A percentile compares a stretch with the other conserved stretches of the same genome.
Conservation (phyloP, 1,140 invertebrate species). For the Papilio dardanus region DNA sequence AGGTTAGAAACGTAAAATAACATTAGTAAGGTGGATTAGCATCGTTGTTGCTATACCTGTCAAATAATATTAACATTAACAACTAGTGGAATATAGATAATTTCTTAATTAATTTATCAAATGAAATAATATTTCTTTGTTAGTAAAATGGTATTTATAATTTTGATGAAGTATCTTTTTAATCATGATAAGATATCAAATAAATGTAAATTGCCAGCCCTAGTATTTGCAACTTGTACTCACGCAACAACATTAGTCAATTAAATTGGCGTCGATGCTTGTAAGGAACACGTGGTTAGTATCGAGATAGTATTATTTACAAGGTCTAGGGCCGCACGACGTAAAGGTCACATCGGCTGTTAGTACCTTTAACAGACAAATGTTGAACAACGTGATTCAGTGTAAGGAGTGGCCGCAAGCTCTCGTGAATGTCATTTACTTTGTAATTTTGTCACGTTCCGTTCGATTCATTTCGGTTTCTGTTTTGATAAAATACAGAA, state of each 20-base stretch:
- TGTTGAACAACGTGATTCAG: constrained; percentile 31
- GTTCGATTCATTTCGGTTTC: constrained; percentile 19
- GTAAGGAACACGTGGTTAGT: constrained; percentile 32
- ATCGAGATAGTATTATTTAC: constrained; percentile 26
- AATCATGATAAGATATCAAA: background rate
- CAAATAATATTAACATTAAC: background rate
- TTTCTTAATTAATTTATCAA: background rate
- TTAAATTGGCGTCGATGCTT: constrained; percentile 30
- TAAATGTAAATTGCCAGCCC: background rate
- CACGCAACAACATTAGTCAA: constrained; percentile 26
- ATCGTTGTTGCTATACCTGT: background rate
- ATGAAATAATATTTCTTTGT: background rate
- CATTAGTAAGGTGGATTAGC: background rate
- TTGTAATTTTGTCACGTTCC: constrained; percentile 31
- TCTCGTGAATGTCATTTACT: constrained; percentile 31
- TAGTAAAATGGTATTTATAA: background rate
- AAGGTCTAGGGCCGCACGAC: constrained; percentile 36
- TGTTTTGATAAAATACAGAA: constrained; percentile 27
- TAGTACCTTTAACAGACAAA: constrained; percentile 20
- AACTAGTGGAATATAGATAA: too few species aligned
- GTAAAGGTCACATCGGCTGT: constrained; percentile 23
- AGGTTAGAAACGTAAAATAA: background rate
- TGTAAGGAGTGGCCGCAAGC: constrained; percentile 30
- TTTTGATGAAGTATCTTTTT: background rate
- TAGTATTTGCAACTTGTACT: constrained; percentile 7